Evolutionary conservation across 2,113 vertebrate species (phyloP).

Genomic region (Dolichotis patagonum): DNA sequence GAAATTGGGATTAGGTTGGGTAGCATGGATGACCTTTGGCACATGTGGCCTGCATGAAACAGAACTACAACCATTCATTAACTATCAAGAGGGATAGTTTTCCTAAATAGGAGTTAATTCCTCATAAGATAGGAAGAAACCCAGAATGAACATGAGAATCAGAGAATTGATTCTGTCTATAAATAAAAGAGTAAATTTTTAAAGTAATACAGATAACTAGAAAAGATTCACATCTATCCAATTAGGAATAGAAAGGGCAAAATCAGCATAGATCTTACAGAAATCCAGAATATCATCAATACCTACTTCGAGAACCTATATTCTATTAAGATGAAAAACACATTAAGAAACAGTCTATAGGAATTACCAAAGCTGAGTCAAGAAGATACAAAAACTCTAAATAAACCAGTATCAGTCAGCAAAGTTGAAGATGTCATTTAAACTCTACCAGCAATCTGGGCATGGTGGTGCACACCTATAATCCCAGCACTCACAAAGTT

Average conservation of each 20-base stretch:
- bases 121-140: not conserved
- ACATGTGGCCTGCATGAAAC: not conserved
- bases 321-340: not conserved
- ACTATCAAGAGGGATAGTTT: not conserved
- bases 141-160: not conserved
- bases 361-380: not conserved
- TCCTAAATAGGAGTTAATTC: not conserved
- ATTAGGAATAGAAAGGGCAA: not conserved
- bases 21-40: not conserved
- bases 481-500: not conserved
- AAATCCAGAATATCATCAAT: not conserved
- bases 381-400: not conserved
- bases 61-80: not conserved
- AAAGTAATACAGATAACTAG: not conserved
- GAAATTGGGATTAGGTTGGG: not conserved
- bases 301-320: not conserved
- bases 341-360: not conserved
- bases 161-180: constrained; percentile 19
- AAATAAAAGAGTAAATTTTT: not conserved
- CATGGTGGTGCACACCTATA: too few species aligned
- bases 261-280: not conserved
- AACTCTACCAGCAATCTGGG: not conserved
- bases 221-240: not conserved
- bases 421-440: not conserved
- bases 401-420: not conserved